Conservation (phyloP, 2,888 invertebrate genomes). For the Trisateles emortualis region DNA sequence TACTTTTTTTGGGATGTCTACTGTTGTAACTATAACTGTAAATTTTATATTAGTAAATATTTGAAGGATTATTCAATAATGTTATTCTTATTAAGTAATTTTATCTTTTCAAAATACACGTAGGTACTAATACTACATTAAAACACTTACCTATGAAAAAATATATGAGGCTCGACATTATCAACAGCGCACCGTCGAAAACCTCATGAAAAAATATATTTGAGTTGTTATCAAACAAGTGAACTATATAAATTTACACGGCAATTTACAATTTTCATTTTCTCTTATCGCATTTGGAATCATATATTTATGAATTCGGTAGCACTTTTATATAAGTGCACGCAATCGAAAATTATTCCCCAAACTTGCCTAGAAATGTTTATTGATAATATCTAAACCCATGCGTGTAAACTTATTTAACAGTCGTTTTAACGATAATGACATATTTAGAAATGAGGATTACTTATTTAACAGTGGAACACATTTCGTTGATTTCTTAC, state of each 20-base stretch:
- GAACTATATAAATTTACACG: conserved; percentile 63
- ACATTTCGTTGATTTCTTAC: conserved; percentile 41
- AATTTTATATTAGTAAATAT: conserved; percentile 4
- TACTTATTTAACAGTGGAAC: conserved; percentile 10
- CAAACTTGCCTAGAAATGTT: conserved; percentile 18
- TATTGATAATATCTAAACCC: conserved; percentile 8
- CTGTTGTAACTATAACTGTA: conserved; percentile 29
- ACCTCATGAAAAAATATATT: conserved; percentile 51
- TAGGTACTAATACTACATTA: neutral
- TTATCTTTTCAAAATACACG: neutral
- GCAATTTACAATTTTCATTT: conserved; percentile 77
- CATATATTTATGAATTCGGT: conserved; percentile 41
- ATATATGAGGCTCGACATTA: conserved; percentile 58
- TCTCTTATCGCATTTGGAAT: conserved; percentile 63
- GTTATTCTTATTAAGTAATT: neutral
- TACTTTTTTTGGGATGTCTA: conserved; percentile 16
- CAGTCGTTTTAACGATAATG: neutral
- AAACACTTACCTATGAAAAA: conserved; percentile 54
- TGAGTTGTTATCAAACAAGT: conserved; percentile 53
- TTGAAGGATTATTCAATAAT: neutral
- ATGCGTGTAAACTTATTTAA: neutral
- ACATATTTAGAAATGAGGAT: neutral
- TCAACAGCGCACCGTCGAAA: conserved; percentile 46
- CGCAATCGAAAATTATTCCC: conserved; percentile 31
- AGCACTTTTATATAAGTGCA: conserved; percentile 28